Evolutionary conservation across 2,113 vertebrate genomes (phyloP).

Genomic region (Dicentrarchus labrax): DNA sequence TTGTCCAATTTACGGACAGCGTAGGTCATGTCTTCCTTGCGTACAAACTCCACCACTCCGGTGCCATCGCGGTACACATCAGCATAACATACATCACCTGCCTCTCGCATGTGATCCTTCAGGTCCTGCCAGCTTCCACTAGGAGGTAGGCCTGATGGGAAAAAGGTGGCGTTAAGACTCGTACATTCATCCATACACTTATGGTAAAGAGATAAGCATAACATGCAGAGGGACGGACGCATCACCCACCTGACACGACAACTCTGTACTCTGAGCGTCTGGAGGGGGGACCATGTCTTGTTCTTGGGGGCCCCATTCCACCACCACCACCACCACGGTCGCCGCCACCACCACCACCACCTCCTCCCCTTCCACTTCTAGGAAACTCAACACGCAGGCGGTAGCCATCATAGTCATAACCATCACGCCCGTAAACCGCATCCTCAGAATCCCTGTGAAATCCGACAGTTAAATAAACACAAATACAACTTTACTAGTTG

Average conservation of each 20-base stretch:
- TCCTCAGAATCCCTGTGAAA: constrained; percentile 88
- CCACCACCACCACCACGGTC: constrained; percentile 62
- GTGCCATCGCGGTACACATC: constrained; percentile 89
- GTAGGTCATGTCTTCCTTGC: constrained; percentile 91
- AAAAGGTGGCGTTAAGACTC: neutral
- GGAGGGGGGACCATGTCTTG: constrained; percentile 88
- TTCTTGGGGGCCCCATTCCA: constrained; percentile 79
- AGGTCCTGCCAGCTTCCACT: constrained; percentile 94
- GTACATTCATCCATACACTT: neutral
- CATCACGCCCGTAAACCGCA: constrained; percentile 88
- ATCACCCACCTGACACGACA: constrained; percentile 89
- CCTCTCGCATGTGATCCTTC: constrained; percentile 90
- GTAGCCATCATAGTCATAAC: constrained; percentile 88
- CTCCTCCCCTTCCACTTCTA: constrained; percentile 78
- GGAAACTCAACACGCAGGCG: constrained; percentile 91
- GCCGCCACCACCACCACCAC: constrained; percentile 66
- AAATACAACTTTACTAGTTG: neutral
- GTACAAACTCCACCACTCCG: constrained; percentile 90
- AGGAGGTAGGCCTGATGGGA: constrained; percentile 84
- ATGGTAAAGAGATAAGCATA: neutral
- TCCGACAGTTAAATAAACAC: neutral
- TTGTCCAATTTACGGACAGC: constrained; percentile 90
- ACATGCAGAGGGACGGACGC: neutral
- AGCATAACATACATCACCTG: constrained; percentile 91
- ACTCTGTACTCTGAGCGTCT: constrained; percentile 93